Evolutionary conservation across 2,888 invertebrate genomes (phyloP), one percentile per base, ranked within the genome.

Genomic region (Polylopha cassiicola): DNA sequence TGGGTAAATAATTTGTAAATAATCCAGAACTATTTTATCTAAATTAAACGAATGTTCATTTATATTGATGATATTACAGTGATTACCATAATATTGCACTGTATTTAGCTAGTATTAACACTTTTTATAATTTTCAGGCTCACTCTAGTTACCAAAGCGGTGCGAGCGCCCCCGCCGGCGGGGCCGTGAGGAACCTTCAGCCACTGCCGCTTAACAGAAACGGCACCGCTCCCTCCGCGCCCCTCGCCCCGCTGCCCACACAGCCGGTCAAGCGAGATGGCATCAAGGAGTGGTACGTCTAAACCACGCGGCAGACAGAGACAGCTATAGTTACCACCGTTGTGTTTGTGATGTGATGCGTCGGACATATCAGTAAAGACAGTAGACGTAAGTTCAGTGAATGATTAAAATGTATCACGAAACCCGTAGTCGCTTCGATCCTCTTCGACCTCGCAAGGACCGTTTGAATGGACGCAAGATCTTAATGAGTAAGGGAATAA

Each of bases 271-370:
- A 94, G 66, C 89, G 92, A 47, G 95, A 95, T 88, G 95, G 95
- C 73, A 94, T 97, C 71, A 97, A 97, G 87, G 97, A 97, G 88
- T 97, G 97, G 97, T 97, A 97, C 79, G 97, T 97, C 79, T 96
- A 92, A 64, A 9, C n/a, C 28, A 9, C 14, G 14, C 15, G 26
- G 9, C 15, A 10, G 13, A 44, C 1, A 28, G 29, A 37, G 39
- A 46, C 37, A 22, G 14, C 30, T 27, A 8, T 16, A 24, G 6
- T 11, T 15, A 29, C 39, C 28, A 39, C 39, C 28, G 29, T 44
- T 53, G 48, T 47, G 50, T 43, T 49, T 39, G 48, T 53, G 46
- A 43, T 45, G 43, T 46, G 46, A n/a, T n/a, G n/a, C 50, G 48
- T 43, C 47, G 59, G 62, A 61, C 72, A 71, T 71, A 72, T 72